Evolutionary conservation across 2,797 vertebrate genomes (phyloP).

Genomic region (Sebastes nivosus): DNA sequence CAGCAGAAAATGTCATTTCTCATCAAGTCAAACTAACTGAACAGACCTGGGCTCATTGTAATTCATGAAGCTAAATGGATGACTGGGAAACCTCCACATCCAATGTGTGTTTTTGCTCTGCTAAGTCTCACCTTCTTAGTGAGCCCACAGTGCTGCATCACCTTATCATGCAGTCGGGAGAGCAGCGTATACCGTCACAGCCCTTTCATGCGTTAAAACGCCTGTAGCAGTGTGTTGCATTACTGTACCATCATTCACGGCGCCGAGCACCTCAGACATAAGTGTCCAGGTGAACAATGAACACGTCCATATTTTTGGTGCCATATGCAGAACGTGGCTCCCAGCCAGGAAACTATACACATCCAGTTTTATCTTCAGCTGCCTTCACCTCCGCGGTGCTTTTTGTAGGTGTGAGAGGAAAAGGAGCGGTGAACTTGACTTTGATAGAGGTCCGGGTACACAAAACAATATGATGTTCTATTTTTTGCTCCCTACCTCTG

Average conservation of each 20-base stretch:
- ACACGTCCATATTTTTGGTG: neutral
- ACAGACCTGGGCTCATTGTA: neutral
- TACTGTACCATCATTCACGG: constrained; percentile 22
- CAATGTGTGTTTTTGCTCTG: neutral
- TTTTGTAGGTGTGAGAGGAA: constrained; percentile 2
- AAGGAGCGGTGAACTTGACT: constrained; percentile 33
- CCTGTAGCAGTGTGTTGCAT: constrained; percentile 19
- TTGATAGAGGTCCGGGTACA: constrained; percentile 36
- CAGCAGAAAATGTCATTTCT: neutral
- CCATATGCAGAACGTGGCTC: constrained; percentile 16
- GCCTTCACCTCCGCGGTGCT: constrained; percentile 5
- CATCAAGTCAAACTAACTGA: neutral
- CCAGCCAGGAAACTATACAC: constrained; percentile 24
- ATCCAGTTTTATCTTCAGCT: constrained; percentile 43
- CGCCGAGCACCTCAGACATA: constrained; percentile 15
- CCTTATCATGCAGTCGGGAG: neutral
- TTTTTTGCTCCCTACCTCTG: constrained; percentile 41
- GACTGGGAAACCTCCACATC: neutral
- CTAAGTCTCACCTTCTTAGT: neutral
- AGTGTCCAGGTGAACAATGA: constrained; percentile 52
- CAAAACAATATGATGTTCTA: constrained; percentile 56
- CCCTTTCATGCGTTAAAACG: constrained; percentile 37
- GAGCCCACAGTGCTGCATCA: neutral
- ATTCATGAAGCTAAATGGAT: neutral
- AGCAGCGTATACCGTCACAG: neutral